A percentile compares a stretch with the other conserved stretches of the same genome.
Evolutionary conservation across 2,113 vertebrate genomes (phyloP).

Genomic region (Origma solitaria): DNA sequence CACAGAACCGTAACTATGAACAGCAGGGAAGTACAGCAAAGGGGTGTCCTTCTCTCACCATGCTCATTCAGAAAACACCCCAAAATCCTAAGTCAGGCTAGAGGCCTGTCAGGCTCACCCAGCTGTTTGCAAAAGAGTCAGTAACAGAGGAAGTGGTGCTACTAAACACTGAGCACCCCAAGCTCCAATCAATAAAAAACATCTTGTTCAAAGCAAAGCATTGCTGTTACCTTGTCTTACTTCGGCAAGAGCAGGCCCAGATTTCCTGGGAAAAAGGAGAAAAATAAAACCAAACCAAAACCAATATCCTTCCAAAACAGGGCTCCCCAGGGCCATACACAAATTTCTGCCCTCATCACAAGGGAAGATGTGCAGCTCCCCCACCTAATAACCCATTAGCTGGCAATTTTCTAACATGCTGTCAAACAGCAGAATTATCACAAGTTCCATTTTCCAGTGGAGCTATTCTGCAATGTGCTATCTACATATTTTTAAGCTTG

Average conservation of each 20-base stretch:
- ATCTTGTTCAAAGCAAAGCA: background rate
- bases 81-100: background rate
- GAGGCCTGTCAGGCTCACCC: background rate
- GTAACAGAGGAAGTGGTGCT: background rate
- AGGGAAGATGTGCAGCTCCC: background rate
- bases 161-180: background rate
- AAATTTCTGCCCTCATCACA: background rate
- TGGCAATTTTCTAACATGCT: background rate
- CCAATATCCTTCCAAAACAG: background rate
- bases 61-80: background rate
- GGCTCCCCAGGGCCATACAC: background rate
- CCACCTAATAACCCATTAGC: background rate
- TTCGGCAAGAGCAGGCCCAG: fast-evolving
- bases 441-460: background rate
- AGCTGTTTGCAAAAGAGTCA: background rate
- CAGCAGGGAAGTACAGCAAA: background rate
- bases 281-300: background rate
- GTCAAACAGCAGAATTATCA: background rate
- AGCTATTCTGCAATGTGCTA: background rate
- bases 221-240: background rate
- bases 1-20: background rate
- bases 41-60: background rate
- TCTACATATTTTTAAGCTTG: conserved; percentile 3
- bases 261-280: background rate
- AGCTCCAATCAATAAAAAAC: background rate